Base-by-base conservation (phyloP, 1,140 invertebrate species). In the Anoplophora glabripennis region DNA sequence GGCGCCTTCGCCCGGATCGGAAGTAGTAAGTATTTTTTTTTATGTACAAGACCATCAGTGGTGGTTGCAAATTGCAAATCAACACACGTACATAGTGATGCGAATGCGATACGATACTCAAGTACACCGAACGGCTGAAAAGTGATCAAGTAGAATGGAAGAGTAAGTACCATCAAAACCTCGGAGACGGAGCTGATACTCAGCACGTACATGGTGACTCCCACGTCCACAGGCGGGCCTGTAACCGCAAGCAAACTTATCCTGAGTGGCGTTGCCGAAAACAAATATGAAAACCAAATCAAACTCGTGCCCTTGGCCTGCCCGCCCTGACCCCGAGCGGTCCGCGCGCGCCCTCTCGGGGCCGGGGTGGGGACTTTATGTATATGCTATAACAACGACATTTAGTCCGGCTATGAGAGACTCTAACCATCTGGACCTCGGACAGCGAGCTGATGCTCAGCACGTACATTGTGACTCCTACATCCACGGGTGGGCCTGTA, bases 141-240 rank as follows among this genome's bases (percentile, higher is more conserved):
- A 35, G n/a, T 41, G 15, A 41, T n/a, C n/a, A n/a, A 41, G 40
- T 41, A 41, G 40, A 51, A n/a, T 45, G 17, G 53, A 52, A 52
- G 40, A n/a, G 52, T 54, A 54, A 54, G 54, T 91, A 96, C 94
- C 94, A 97, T 97, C 82, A 93, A 86, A 78, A 97, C 94, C 89
- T 97, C 94, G 79, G 94, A 96, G 79, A 98, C 91, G 79, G 94
- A 96, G 85, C 92, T 94, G 84, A 98, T 96, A 86, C 92, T 94
- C 81, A 95, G 90, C 81, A 97, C 92, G 85, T 93, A 94, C 90
- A 96, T 95, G 81, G 94, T 96, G 82, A 97, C 92, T 78, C 93
- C 93, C 75, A 96, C 93, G 81, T 93, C 90, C 81, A 95, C 92
- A 75, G 94, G 92, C 77, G 89, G 88, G 89, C 92, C 92, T 94